These are phyloP conservation scores for Phalloptychus januarius DNA, from an alignment of 2,797 vertebrate genomes.

Conservation along the genomic window DNA sequence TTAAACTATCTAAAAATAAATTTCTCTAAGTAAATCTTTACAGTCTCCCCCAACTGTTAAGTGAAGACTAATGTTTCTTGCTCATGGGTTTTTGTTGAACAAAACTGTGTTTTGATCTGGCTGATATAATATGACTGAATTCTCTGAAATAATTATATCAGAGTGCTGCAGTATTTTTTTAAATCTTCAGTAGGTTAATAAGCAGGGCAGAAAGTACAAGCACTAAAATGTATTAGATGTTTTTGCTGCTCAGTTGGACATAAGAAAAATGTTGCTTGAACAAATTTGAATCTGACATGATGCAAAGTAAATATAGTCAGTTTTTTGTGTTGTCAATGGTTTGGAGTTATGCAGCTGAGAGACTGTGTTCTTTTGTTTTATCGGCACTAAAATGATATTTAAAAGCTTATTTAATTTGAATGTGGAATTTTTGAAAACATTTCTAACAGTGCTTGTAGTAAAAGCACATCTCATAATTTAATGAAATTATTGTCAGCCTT, in stretches of 20 bases:
- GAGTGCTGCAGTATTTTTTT: neutral
- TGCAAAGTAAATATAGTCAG: neutral
- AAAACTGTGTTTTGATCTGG: neutral
- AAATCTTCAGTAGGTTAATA: neutral
- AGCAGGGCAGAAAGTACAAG: neutral
- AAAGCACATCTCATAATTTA: neutral
- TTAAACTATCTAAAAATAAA: neutral
- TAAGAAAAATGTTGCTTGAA: neutral
- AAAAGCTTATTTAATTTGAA: neutral
- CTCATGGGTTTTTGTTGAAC: neutral
- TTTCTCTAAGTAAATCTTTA: neutral
- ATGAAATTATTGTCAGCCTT: neutral
- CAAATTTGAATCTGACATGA: neutral
- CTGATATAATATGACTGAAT: neutral
- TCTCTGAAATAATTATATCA: constrained; percentile 3
- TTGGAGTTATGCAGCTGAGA: neutral
- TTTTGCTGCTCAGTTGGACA: neutral
- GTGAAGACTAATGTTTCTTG: constrained; percentile 1
- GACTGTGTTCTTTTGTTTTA: neutral
- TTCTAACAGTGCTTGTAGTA: neutral
- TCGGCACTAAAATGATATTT: neutral
- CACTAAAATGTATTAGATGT: neutral
- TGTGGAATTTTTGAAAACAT: neutral
- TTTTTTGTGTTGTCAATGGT: neutral
- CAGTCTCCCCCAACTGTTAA: constrained; percentile 2